Evolutionary conservation across 2,113 vertebrate genomes (phyloP).

Genomic region (Misgurnus anguillicaudatus): DNA sequence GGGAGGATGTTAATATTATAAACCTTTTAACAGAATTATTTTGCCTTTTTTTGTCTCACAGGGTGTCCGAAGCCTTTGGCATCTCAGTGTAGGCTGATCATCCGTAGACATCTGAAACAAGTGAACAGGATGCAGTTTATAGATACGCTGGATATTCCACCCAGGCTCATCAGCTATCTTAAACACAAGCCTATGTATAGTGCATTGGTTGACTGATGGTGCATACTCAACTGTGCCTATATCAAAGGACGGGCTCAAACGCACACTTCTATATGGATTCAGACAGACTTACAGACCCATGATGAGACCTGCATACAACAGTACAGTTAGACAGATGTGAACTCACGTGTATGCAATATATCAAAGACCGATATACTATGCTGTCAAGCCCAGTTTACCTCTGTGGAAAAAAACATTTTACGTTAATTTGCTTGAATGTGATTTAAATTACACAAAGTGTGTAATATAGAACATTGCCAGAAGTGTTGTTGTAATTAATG

Average conservation of each 20-base stretch:
- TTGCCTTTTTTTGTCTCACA: constrained; percentile 58
- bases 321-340: no score
- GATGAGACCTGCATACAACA: no score
- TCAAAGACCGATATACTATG: not conserved
- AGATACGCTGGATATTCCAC: constrained; percentile 79
- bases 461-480: not conserved
- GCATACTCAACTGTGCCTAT: constrained; percentile 35
- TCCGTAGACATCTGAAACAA: constrained; percentile 75
- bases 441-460: not conserved
- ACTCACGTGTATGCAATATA: not conserved
- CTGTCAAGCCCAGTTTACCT: constrained; percentile 16
- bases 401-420: not conserved
- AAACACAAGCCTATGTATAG: constrained; percentile 59
- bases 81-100: constrained; percentile 82
- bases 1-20: not conserved
- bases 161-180: constrained; percentile 67
- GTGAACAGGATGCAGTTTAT: constrained; percentile 65
- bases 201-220: not conserved
- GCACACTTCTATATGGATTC: not conserved
- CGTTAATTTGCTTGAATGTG: not conserved
- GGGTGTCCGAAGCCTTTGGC: constrained; percentile 84
- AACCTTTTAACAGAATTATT: not conserved
- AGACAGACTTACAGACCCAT: not conserved
- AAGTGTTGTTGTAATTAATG: constrained; percentile 1
- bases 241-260: not conserved